Base-by-base conservation (phyloP, 2,888 invertebrate genomes). In the Agrochola circellaris region DNA sequence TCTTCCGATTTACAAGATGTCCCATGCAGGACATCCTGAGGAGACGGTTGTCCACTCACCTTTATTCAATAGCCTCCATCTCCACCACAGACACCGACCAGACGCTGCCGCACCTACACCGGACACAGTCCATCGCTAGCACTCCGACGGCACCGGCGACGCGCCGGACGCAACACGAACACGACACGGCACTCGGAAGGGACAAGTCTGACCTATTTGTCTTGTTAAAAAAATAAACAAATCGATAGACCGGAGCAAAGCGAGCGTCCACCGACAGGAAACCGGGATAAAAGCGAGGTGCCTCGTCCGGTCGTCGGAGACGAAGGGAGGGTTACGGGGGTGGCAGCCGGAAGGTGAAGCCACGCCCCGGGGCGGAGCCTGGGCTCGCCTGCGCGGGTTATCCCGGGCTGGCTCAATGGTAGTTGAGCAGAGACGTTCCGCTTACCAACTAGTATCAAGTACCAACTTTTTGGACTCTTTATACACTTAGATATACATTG, bases 231-330 rank as follows among this genome's bases (percentile, higher is more conserved):
- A 96, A 96, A 96, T 95, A 96, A 96, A 96, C 96, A 96, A 94
- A 96, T 96, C 95, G 93, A 95, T 95, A 93, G 93, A 94, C 95
- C 92, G 93, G 89, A 87, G 94, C 93, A 93, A 95, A 92, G 94
- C 96, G 95, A 93, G 96, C 95, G 96, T 94, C 93, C 94, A 93
- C 93, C 95, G 95, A 96, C 96, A 96, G 96, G 96, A 96, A 96
- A 92, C 96, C 93, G 93, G 94, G 94, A 96, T 96, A 96, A 96
- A 96, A 95, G 96, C 94, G 95, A 95, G 93, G 92, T 91, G 92
- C 91, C 89, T 86, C 92, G 93, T 93, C 93, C 93, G 93, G 93
- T 92, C 92, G 91, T 78, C 61, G 87, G 86, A 89, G 89, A 89
- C 84, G 88, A 73, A 88, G 89, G 74, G 81, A 85, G 84, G 84